Base-by-base conservation (phyloP, 2,888 invertebrate species). In the Caenorhabditis macrosperma region DNA sequence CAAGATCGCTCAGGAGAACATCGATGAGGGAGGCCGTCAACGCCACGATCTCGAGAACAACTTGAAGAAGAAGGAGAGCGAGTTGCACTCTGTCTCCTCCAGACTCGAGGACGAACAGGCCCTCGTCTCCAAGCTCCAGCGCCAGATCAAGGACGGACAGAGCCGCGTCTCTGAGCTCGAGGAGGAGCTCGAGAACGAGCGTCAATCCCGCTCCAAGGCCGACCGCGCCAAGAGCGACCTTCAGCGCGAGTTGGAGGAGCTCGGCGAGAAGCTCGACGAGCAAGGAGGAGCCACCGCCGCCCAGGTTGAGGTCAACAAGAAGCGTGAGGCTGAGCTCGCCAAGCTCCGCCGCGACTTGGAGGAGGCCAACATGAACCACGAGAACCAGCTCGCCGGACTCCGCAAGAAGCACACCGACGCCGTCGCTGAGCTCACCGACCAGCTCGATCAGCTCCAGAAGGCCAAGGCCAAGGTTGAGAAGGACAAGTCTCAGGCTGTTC, bases 341-440 rank as follows among this genome's bases (percentile, higher is more conserved):
- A 98, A 98, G 92, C 94, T 99, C 90, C 95, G 98, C 90, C 95
- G 96, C 89, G 99, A 99, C 93, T 94, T 99, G 90, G 99, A 99
- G 92, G 98, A 99, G 92, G 94, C 95, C 92, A 90, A 90, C 83
- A 99, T 99, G 92, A 97, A 97, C 93, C 97, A 98, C 92, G 99
- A 99, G 38, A 94, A 95, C 82, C 95, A 96, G 89, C 94, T 98
- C 91, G 95, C 96, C 91, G 95, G 95, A 92, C 94, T 99, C 91
- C 95, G 98, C 93, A 99, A 99, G 94, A 99, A 99, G 94, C 97
- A 98, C 94, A 97, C 98, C 92, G 99, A 99, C 93, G 95, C 97
- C 91, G 96, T 97, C 91, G 95, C 95, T 90, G 99, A 99, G 93
- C 96, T 99, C 95, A 96, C 97, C 90, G 98, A 99, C 93, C 97